Evolutionary conservation across 2,113 vertebrate species (phyloP), one percentile per base, ranked within the genome.

Genomic region (Dendrocopos noguchii): DNA sequence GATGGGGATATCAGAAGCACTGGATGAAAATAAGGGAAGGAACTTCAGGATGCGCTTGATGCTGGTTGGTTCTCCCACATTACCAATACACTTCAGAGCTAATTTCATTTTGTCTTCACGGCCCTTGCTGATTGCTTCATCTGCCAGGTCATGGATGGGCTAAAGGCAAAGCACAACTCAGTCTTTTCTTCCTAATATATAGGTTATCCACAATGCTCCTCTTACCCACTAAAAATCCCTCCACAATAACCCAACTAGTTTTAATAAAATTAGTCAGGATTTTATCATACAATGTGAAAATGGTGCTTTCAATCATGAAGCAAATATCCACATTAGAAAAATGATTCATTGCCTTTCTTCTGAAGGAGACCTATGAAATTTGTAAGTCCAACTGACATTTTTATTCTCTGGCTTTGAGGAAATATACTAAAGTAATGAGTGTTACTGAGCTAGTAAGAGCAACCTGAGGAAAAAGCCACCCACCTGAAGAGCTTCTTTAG

Each of bases 31-130:
- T 4, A 96, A 67, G 6, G 98, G 98, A 53, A 99, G 91, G 94
- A 98, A 97, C 88, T 97, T 98, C 83, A 97, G 87, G 89, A 99
- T 97, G 68, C 97, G 98, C 94, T 99, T 99, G 84, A 98, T 92
- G 96, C 98, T 98, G 85, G 92, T 92, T 60, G 97, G 97, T 70
- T 98, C 98, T 65, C 98, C 98, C 8, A 98, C 91, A 19, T 99
- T 99, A 70, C 98, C 98, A 61, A 99, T 94, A 85, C 98, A 98
- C 93, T 98, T 99, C 92, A 99, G 95, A 75, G 96, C 95, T 6
- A 98, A 80, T 65, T 97, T 80, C 94, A 98, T 98, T 47, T 98
- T 97, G 22, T 96, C 94, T 66, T 98, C 97, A 7, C 95, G 95
- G 84, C 57, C 93, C 8, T 66, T 97, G 87, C 60, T 97, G 84